Evolutionary conservation across 2,113 vertebrate species (phyloP).

Genomic region (Podarcis raffonei): DNA sequence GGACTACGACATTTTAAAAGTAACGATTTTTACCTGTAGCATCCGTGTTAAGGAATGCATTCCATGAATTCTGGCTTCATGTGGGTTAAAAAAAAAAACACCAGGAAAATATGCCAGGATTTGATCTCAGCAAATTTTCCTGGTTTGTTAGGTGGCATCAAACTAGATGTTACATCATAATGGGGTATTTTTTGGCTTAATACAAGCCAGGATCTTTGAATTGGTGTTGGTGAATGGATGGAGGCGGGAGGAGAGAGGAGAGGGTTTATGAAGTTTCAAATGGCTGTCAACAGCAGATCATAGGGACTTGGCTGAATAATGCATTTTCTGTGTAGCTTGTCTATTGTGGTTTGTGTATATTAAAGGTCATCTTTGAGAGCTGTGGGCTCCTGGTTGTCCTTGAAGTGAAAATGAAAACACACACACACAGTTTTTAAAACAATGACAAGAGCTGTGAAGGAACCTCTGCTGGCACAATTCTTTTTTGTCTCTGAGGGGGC

Average conservation of each 20-base stretch:
- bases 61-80: no score
- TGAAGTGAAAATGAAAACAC: background rate
- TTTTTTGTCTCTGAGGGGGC: slow-evolving; percentile 14
- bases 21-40: no score
- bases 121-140: background rate
- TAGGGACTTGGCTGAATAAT: background rate
- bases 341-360: background rate
- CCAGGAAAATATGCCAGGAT: background rate
- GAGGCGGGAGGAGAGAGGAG: no score
- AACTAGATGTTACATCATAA: no score
- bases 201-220: background rate
- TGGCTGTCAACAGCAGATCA: background rate
- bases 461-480: background rate
- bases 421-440: background rate
- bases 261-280: background rate
- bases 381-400: background rate
- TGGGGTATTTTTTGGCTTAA: background rate
- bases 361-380: slow-evolving; percentile 14
- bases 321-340: background rate
- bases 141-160: background rate
- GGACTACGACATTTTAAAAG: no score
- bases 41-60: no score
- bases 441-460: background rate
- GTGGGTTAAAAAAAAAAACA: no score
- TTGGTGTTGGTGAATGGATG: background rate